Percentiles rank a stretch among this genome's conserved stretches.
Evolutionary conservation across 2,888 invertebrate genomes (phyloP).

Genomic region (Noctua janthe): DNA sequence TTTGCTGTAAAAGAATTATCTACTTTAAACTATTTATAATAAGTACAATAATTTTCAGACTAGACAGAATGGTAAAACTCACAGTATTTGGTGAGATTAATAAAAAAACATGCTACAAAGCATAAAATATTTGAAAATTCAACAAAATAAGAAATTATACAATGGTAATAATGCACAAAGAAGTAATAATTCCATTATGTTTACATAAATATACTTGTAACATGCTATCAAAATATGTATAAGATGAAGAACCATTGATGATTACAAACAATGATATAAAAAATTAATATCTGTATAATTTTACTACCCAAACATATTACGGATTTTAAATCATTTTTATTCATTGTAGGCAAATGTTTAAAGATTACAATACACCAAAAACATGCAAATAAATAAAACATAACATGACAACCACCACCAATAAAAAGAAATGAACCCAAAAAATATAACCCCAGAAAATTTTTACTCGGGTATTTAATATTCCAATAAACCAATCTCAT

Average conservation of each 20-base stretch:
- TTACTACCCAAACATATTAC: not conserved
- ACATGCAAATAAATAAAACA: slow-evolving; percentile 60
- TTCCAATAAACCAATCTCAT: not conserved
- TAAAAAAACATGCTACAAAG: slow-evolving; percentile 56
- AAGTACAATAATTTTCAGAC: not conserved
- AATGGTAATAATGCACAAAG: slow-evolving; percentile 15
- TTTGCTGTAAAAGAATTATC: slow-evolving; percentile 80
- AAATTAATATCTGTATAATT: not conserved
- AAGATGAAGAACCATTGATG: not conserved
- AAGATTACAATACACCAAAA: slow-evolving; percentile 32
- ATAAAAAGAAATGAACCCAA: slow-evolving; percentile 30
- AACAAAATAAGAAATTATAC: slow-evolving; percentile 17
- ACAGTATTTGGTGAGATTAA: slow-evolving; percentile 63
- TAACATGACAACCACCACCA: slow-evolving; percentile 48
- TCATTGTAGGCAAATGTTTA: not conserved
- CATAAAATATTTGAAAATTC: slow-evolving; percentile 4
- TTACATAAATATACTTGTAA: slow-evolving; percentile 6
- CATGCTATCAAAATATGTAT: slow-evolving; percentile 31
- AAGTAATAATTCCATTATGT: slow-evolving; percentile 1
- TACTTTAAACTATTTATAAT: not conserved
- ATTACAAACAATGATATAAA: not conserved
- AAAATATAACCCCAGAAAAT: not conserved
- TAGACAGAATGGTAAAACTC: slow-evolving; percentile 40
- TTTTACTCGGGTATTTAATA: not conserved
- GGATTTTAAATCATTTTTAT: not conserved